Conservation (phyloP, 1,140 invertebrate species). For the Monochamus saltuarius region DNA sequence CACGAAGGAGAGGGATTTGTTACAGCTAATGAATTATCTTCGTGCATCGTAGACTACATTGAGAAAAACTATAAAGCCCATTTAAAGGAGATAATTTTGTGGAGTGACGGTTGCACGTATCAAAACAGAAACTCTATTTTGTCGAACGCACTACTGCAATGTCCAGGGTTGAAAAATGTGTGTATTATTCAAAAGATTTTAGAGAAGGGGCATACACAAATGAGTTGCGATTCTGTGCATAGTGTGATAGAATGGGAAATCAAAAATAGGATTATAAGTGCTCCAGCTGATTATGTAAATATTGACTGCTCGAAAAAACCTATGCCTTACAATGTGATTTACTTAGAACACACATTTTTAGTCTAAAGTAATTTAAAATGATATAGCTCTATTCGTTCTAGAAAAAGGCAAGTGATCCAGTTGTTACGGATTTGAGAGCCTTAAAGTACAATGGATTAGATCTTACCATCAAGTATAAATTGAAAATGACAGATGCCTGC, state of each 20-base stretch:
- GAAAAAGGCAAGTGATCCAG: neutral
- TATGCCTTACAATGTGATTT: constrained; percentile 12
- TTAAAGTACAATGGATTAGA: too few species aligned
- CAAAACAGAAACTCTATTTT: constrained; percentile 4
- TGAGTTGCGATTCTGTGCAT: neutral
- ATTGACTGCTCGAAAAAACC: constrained; percentile 1
- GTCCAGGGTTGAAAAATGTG: too few species aligned
- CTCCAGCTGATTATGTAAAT: constrained; percentile 8
- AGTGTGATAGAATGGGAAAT: constrained; percentile 4
- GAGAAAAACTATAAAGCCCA: neutral
- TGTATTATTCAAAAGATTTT: too few species aligned
- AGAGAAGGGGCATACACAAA: too few species aligned
- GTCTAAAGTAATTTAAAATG: neutral
- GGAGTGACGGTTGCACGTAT: constrained; percentile 2
- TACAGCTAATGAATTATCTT: neutral
- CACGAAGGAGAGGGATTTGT: neutral
- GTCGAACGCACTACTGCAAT: too few species aligned
- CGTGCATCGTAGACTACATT: neutral
- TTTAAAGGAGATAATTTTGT: neutral
- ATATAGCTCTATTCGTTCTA: constrained; percentile 1
- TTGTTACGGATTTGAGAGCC: neutral
- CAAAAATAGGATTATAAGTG: neutral
- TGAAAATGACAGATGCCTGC: too few species aligned
- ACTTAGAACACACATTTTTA: constrained; percentile 15
- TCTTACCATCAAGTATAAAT: too few species aligned